A percentile compares a stretch with the other conserved stretches of the same genome.
phyloP scores from a whole-genome alignment of 2,797 vertebrate species.

The Manis crassicaudata region DNA sequence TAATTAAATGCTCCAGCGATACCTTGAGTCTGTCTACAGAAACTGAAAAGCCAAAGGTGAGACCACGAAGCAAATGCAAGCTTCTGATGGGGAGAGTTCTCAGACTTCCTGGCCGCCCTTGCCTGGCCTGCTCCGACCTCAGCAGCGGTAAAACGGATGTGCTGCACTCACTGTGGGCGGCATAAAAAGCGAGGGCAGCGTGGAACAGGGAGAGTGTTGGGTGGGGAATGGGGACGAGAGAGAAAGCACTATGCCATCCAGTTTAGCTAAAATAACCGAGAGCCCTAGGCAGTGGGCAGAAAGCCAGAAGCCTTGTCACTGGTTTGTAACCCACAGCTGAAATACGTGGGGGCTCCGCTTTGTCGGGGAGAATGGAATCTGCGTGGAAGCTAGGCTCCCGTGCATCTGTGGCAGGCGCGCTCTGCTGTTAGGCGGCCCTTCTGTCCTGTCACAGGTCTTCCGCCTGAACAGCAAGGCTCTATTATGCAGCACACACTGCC shows the following conservation, averaged over 20 bases:
- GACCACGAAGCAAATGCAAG: not conserved
- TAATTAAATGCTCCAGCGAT: not conserved
- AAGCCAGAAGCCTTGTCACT: conserved; percentile 49
- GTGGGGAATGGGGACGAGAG: not conserved
- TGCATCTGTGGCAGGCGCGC: not conserved
- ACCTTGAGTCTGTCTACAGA: conserved; percentile 22
- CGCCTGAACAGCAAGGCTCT: not conserved
- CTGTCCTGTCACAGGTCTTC: conserved; percentile 29
- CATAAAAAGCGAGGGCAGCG: not conserved
- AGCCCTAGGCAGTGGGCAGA: not conserved
- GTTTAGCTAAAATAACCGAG: conserved; percentile 34
- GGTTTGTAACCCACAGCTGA: conserved; percentile 21
- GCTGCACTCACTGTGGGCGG: not conserved
- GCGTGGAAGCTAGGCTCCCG: conserved; percentile 19
- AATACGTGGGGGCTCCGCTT: conserved; percentile 47
- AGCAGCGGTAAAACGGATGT: not conserved
- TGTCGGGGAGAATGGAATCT: conserved; percentile 45
- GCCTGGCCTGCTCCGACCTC: not conserved
- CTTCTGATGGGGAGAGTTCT: not conserved
- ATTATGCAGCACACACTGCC: not conserved
- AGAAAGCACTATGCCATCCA: not conserved
- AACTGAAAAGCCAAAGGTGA: conserved; percentile 2
- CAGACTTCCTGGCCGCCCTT: not conserved
- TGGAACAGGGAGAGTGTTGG: too few species aligned
- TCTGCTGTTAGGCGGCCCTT: not conserved